Base-by-base conservation (phyloP, 92 coral and sea anemone genomes). In the Siderastrea radians region DNA sequence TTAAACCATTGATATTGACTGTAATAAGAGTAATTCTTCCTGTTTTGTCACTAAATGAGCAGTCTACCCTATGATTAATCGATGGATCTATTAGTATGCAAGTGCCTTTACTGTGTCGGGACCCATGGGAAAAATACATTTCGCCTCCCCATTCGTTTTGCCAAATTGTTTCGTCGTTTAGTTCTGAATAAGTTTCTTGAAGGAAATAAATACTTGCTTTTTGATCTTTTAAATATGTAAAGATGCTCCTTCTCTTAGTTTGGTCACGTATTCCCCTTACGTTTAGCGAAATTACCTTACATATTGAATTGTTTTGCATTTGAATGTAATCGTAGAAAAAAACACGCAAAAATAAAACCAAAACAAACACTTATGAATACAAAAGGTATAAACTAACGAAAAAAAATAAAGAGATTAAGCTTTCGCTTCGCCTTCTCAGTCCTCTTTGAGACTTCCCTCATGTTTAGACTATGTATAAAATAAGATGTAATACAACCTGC, bases 361-460 rank as follows among this genome's bases (percentile, higher is more conserved):
- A 26, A 26, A 26, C 38, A 26, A 26, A 26, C 38, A 26, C 2
- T 9, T 9, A 47, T 4, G 7, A 71, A 3, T 8, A 13, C 75
- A 71, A 71, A 70, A 71, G 13, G n/a, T n/a, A 71, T 47, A 71
- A 70, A 70, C 75, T 70, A 47, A 71, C 5, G 55, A 71, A 71
- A 71, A 47, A 11, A 26, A 26, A 26, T 12, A 46, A 71, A 71
- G 75, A 48, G 75, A 71, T 47, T 46, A 46, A 47, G 38, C 55
- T 71, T 47, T 71, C 55, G 2, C 75, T 71, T 7, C 75, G 75
- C 75, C 11, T 71, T 71, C 75, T 71, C 6, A 47, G 75, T 0
- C 55, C 75, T 0, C 26, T 6, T 47, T 47, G 55, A 71, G 75
- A 71, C 57, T 71, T 71, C 75, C 43, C 75, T 48, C 54, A 71